A percentile compares a stretch with the other conserved stretches of the same genome.
These are phyloP conservation scores for Drosophila littoralis DNA, from an alignment of 1,140 invertebrate genomes.

Conservation along the genomic window DNA sequence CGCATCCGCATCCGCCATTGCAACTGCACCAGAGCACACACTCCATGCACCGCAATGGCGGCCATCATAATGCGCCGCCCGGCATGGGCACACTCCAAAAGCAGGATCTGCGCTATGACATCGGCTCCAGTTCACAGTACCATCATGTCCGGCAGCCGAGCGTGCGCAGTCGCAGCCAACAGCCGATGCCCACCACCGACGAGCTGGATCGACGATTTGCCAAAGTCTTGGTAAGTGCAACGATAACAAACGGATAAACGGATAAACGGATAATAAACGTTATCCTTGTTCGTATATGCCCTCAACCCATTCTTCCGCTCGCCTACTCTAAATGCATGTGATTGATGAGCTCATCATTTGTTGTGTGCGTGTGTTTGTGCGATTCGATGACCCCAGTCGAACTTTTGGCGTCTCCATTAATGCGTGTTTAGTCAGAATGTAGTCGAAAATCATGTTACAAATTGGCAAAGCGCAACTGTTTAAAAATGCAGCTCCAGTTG, in stretches of 20 bases:
- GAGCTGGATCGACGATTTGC: slow-evolving; percentile 96
- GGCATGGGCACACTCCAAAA: slow-evolving; percentile 69
- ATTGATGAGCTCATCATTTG: slow-evolving; percentile 76
- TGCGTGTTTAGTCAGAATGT: slow-evolving; percentile 1
- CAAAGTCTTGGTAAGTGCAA: slow-evolving; percentile 95
- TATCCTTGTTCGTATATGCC: slow-evolving; percentile 1
- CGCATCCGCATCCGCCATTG: slow-evolving; percentile 11
- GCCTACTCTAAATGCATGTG: slow-evolving; percentile 49
- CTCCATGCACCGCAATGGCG: slow-evolving; percentile 68
- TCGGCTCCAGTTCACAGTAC: slow-evolving; percentile 78
- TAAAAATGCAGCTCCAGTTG: too few relatives aligned
- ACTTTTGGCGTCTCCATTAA: slow-evolving; percentile 6
- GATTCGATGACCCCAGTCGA: slow-evolving; percentile 42
- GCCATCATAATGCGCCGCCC: slow-evolving; percentile 43
- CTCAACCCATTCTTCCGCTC: slow-evolving; percentile 12
- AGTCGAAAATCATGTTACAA: too few relatives aligned
- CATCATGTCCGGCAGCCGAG: slow-evolving; percentile 88
- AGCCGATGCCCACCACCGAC: slow-evolving; percentile 93
- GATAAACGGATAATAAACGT: neutral
- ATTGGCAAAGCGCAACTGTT: too few relatives aligned
- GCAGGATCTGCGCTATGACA: slow-evolving; percentile 80
- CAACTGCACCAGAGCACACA: slow-evolving; percentile 53
- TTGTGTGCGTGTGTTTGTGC: slow-evolving; percentile 49
- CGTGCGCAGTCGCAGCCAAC: slow-evolving; percentile 90
- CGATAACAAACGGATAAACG: neutral